Base-by-base conservation (phyloP, 2,797 vertebrate genomes). In the Artibeus jamaicensis region DNA sequence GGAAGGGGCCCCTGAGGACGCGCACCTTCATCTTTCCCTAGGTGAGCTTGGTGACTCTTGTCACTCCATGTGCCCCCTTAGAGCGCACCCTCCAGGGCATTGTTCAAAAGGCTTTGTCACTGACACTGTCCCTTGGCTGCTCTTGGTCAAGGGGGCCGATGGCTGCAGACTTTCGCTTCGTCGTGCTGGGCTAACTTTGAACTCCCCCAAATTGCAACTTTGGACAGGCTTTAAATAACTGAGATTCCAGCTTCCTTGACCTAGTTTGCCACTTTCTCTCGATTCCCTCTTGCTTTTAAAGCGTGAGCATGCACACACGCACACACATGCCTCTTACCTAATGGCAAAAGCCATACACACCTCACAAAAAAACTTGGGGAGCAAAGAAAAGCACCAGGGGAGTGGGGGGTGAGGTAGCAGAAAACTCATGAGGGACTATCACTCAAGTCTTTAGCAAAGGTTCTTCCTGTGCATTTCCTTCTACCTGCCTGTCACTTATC, bases 201-300 rank as follows among this genome's bases (percentile, higher is more conserved):
- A 94, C 84, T 91, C 16, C 68, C 68, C 79, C 91, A 70, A 93
- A 92, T 32, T 14, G 76, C 71, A 85, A 39, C 65, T 95, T 68
- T n/a, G 86, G 91, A 85, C 89, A 89, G 73, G 32, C 89, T 93
- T 94, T 46, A 94, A 95, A 91, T 81, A 96, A 91, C 83, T 89
- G 90, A 86, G 50, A 91, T 89, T 93, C 87, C 88, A 83, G 87
- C 70, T 92, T 76, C 82, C 48, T 92, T 95, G 92, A 89, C 88
- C 82, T 94, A 74, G 11, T 82, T 93, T 89, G 89, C 82, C 73
- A 92, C 77, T 57, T n/a, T n/a, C 62, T 93, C 53, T 90, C 86
- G 70, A 37, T 77, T 91, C 42, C 16, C 42, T 93, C 76, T 84
- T 71, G 46, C 86, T 94, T 97, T 95, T 70, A 78, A 88, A 83